Evolutionary conservation across 2,888 invertebrate species (phyloP).

Genomic region (Bibio marci): DNA sequence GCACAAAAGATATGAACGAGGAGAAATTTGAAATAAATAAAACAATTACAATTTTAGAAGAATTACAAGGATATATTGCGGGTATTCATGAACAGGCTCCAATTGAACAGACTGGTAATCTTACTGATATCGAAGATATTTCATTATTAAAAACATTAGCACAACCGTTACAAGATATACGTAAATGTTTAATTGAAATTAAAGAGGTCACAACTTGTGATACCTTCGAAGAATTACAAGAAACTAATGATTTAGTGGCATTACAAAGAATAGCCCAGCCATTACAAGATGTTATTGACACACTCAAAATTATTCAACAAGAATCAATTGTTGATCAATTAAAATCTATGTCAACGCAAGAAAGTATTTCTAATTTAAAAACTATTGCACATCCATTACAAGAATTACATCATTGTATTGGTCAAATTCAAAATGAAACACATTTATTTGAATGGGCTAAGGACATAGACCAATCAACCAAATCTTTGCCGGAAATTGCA

Average conservation of each 20-base stretch:
- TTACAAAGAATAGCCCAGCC: conserved; percentile 1
- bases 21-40: neutral
- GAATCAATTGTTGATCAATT: conserved; percentile 1
- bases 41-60: conserved; percentile 17
- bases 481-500: conserved; percentile 7
- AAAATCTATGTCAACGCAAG: conserved; percentile 5
- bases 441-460: conserved; percentile 10
- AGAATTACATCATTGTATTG: conserved; percentile 23
- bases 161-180: conserved; percentile 19
- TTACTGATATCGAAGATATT: conserved; percentile 15
- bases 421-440: conserved; percentile 17
- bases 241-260: conserved; percentile 4
- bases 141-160: conserved; percentile 18
- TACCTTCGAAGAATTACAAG: conserved; percentile 10
- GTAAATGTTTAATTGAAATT: conserved; percentile 20
- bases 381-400: conserved; percentile 32
- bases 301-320: neutral
- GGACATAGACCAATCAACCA: neutral
- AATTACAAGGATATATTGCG: conserved; percentile 21
- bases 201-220: conserved; percentile 18
- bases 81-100: conserved; percentile 16
- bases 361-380: conserved; percentile 19
- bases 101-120: conserved; percentile 9
- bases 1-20: neutral
- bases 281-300: conserved; percentile 1